Evolutionary conservation across 92 coral and sea anemone genomes (phyloP).

Genomic region (Actinostola sp.): DNA sequence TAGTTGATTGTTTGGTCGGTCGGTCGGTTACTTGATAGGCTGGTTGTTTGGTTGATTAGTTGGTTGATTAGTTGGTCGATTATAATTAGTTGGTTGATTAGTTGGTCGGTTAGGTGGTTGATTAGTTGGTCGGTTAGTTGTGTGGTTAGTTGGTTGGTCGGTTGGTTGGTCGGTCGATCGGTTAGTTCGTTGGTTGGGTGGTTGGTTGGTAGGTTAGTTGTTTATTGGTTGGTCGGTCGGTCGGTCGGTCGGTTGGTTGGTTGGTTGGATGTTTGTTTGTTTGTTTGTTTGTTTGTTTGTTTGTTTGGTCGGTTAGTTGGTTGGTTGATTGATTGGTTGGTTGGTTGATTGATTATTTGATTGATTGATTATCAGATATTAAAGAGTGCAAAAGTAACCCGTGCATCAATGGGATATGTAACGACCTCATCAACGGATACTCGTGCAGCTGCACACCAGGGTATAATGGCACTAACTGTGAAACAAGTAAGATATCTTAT

Average conservation of each 20-base stretch:
- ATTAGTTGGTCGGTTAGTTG: not conserved
- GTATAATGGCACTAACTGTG: conserved; percentile 1
- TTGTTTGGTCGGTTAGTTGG: too few species aligned
- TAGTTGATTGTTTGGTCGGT: not conserved
- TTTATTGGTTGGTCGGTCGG: too few species aligned
- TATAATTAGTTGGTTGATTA: too few species aligned
- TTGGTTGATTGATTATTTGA: not conserved
- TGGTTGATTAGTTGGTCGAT: not conserved
- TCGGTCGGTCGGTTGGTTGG: not conserved
- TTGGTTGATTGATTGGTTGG: not conserved
- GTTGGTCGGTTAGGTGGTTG: not conserved
- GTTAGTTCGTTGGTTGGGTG: not conserved
- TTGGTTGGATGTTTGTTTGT: too few species aligned
- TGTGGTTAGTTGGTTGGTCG: too few species aligned
- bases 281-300: too few species aligned
- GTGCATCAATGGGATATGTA: not conserved
- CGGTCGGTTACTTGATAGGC: not conserved
- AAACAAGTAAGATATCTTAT: conserved; percentile 6
- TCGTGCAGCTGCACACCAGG: not conserved
- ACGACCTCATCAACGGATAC: not conserved
- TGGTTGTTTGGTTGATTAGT: too few species aligned
- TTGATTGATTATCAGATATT: not conserved
- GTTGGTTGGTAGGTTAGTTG: not conserved
- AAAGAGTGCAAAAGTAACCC: conserved; percentile 9
- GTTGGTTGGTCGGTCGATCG: not conserved